Percentiles rank a stretch among this genome's conserved stretches.
phyloP scores from a whole-genome alignment of 2,888 invertebrate species.

The Phymatocera aterrima region DNA sequence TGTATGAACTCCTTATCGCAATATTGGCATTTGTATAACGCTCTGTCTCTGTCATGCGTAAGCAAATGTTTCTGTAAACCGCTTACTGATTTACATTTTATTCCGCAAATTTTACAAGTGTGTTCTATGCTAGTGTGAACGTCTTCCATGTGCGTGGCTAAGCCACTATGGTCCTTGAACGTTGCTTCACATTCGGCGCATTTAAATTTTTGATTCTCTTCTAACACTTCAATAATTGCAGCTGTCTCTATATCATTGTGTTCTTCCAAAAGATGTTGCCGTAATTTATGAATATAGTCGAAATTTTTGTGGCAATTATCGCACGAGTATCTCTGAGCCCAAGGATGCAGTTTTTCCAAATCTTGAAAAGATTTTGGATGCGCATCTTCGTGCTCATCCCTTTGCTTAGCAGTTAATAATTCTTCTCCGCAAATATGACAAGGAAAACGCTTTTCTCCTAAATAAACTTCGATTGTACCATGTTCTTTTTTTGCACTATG shows the following conservation, averaged over 20 bases:
- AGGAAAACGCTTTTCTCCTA: constrained; percentile 17
- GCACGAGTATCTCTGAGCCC: constrained; percentile 25
- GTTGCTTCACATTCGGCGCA: constrained; percentile 25
- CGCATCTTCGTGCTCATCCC: not conserved
- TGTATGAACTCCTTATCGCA: not conserved
- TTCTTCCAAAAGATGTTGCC: constrained; percentile 6
- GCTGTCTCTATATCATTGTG: constrained; percentile 17
- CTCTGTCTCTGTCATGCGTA: not conserved
- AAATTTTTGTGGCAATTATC: constrained; percentile 35
- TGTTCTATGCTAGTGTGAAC: constrained; percentile 11
- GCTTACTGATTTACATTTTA: constrained; percentile 1
- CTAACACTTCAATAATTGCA: constrained; percentile 6
- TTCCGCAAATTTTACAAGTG: not conserved
- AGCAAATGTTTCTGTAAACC: constrained; percentile 15
- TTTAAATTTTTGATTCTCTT: constrained; percentile 21
- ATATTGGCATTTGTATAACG: not conserved
- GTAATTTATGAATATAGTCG: constrained; percentile 24
- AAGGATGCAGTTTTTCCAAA: constrained; percentile 27
- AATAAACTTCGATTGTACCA: not conserved
- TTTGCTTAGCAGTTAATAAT: not conserved
- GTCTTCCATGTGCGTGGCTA: constrained; percentile 12
- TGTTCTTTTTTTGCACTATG: constrained; percentile 11
- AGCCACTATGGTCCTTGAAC: constrained; percentile 14
- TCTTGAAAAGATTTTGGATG: constrained; percentile 11
- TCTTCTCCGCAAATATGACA: constrained; percentile 6